phyloP scores from a whole-genome alignment of 2,797 vertebrate genomes.

The Sylvia borin region DNA sequence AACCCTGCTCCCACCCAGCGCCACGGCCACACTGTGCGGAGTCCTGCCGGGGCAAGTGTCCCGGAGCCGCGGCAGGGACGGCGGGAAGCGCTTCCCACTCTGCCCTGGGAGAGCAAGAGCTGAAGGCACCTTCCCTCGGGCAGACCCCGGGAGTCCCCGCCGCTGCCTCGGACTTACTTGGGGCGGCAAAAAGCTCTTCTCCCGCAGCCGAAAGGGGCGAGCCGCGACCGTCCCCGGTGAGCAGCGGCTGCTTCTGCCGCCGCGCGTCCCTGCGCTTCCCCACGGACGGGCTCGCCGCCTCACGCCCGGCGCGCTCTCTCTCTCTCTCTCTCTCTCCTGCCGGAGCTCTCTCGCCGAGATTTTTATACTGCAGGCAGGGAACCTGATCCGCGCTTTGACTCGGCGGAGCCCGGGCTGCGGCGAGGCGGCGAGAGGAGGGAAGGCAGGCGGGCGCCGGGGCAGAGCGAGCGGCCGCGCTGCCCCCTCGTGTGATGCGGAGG shows the following conservation, averaged over 20 bases:
- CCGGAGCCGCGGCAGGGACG: neutral
- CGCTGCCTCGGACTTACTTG: conserved; percentile 29
- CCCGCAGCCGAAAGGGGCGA: neutral
- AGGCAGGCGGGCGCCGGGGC: conserved; percentile 31
- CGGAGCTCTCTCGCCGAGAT: conserved; percentile 22
- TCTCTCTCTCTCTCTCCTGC: neutral
- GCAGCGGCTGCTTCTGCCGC: neutral
- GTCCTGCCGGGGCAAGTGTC: neutral
- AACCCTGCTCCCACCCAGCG: neutral
- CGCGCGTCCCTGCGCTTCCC: neutral
- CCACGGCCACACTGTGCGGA: neutral
- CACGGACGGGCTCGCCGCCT: neutral
- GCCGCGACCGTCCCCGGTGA: neutral
- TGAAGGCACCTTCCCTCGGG: neutral
- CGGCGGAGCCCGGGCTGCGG: conserved; percentile 13
- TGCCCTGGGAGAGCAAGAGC: neutral
- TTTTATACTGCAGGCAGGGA: conserved; percentile 55
- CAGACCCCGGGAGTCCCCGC: neutral
- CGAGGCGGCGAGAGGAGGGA: neutral
- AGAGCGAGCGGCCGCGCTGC: conserved; percentile 31
- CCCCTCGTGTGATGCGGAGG: conserved; percentile 60
- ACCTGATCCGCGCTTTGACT: conserved; percentile 65
- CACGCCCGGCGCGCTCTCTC: neutral
- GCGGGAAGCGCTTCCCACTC: neutral
- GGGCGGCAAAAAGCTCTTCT: neutral